Evolutionary conservation across 2,113 vertebrate species (phyloP), one percentile per base, ranked within the genome.

Genomic region (Campylomormyrus numenius): DNA sequence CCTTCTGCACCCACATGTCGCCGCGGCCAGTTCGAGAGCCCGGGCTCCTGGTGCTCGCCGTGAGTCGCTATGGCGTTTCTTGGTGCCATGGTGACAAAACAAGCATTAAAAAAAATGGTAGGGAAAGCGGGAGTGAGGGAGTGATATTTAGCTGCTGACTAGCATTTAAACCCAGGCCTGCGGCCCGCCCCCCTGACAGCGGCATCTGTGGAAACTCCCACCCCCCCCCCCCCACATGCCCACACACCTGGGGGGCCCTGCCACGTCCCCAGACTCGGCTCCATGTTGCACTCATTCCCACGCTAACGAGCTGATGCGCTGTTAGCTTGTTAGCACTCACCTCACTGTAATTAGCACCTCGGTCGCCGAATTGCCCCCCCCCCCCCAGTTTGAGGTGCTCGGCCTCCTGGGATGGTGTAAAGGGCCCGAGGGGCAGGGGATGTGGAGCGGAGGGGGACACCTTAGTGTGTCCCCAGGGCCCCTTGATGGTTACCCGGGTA

Each of bases 51-150:
- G 10, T 15, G 70, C 31, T 77, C 13, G 11, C 19, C 17, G 24
- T 88, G 86, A 21, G 91, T 94, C 92, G 92, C 93, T 91, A 92
- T 80, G 90, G 92, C 7, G 87, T 87, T 80, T 90, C 93, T 87
- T 85, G 92, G 92, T 94, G 91, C 94, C 94, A 95, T 96, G 95
- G 95, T 93, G 94, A 96, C 95, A 85, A 87, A 93, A 90, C 91
- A 24, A 39, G 8, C 42, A 83, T 42, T 19, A 19, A 83, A 45
- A 45, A 45, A 45, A 21, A 83, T 17, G 17, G 5, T 5, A 27
- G 85, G 5, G 62, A 42, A 21, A 21, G 53, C 1, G 5, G 91
- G 92, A 92, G 93, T 5, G 62, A 77, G 52, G 66, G 48, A 84
- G 88, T 88, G 74, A 90, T 92, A 93, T 94, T 94, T 93, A 95